Base-by-base conservation (phyloP, 2,113 vertebrate species). In the Leptobrachium leishanense region DNA sequence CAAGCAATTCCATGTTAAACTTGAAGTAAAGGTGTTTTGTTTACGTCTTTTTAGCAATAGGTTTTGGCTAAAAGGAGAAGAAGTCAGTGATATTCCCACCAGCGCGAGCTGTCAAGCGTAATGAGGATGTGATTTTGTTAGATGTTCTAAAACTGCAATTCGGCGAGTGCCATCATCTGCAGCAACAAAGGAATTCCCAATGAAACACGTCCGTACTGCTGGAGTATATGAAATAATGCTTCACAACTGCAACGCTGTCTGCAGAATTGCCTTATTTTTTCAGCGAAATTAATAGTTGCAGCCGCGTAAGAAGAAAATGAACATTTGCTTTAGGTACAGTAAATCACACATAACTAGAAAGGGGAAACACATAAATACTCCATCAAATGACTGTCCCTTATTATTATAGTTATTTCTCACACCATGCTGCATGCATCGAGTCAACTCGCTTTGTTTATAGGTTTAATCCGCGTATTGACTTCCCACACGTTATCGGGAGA, bases 141-240 rank as follows among this genome's bases (percentile, higher is more conserved):
- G 55, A 15, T 59, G 55, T 59, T 59, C 7, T 59, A 13, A 12
- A 59, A 59, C 55, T 59, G 55, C 13, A 12, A 59, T 59, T 59
- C 11, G 9, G 10, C 13, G 3, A 13, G 55, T 71, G 20, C 54
- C 46, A 40, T 54, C 46, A 71, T 53, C 46, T 54, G n/a, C 6
- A 31, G 39, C 50, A 54, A 71, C 20, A 54, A 7, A 71, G n/a
- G 46, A 39, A 20, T 40, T 54, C 69, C 69, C 46, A 39, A 4
- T 71, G 69, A 71, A 71, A 54, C 46, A 71, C 69, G 20, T 71
- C 44, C 50, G 40, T 71, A 54, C n/a, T 50, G 10, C 11, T 59
- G 13, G 13, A 70, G 43, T 70, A 70, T 50, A 50, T 11, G 20
- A 54, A 31, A 71, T 53, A 10, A 12, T 2, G 46, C 44, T 71